phyloP scores from a whole-genome alignment of 1,140 invertebrate species.

The Sycophaga agraensis region DNA sequence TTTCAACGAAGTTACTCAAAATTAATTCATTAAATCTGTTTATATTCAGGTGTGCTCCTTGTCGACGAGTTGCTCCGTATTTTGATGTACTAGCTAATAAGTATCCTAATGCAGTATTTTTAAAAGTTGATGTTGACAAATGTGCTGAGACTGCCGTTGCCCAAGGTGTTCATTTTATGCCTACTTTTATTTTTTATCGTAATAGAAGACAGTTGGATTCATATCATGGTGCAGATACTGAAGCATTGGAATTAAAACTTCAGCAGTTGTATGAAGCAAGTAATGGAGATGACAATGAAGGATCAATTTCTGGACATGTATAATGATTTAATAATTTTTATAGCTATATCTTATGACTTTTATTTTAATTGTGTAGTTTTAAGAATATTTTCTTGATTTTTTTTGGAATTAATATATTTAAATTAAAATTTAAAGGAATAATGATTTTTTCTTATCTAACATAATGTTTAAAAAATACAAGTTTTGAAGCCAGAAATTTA shows the following conservation, averaged over 20 bases:
- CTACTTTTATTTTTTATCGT: conserved; percentile 95
- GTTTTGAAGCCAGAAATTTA: too few species aligned
- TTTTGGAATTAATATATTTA: too few species aligned
- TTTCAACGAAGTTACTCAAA: neutral
- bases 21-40: neutral
- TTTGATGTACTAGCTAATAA: conserved; percentile 84
- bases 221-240: conserved; percentile 82
- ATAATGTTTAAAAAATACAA: too few species aligned
- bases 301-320: conserved; percentile 78
- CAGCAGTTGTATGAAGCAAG: conserved; percentile 80
- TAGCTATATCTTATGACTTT: conserved; percentile 48
- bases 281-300: conserved; percentile 64
- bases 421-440: too few species aligned
- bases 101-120: conserved; percentile 86
- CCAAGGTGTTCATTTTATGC: conserved; percentile 92
- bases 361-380: too few species aligned
- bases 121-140: conserved; percentile 93
- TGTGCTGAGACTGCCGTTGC: conserved; percentile 81
- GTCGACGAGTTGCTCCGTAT: conserved; percentile 86
- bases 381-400: too few species aligned
- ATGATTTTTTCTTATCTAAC: too few species aligned
- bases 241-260: conserved; percentile 83
- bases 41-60: conserved; percentile 85
- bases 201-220: conserved; percentile 77
- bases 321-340: conserved; percentile 44